phyloP scores from a whole-genome alignment of 2,797 vertebrate genomes.

The Graptemys geographica region DNA sequence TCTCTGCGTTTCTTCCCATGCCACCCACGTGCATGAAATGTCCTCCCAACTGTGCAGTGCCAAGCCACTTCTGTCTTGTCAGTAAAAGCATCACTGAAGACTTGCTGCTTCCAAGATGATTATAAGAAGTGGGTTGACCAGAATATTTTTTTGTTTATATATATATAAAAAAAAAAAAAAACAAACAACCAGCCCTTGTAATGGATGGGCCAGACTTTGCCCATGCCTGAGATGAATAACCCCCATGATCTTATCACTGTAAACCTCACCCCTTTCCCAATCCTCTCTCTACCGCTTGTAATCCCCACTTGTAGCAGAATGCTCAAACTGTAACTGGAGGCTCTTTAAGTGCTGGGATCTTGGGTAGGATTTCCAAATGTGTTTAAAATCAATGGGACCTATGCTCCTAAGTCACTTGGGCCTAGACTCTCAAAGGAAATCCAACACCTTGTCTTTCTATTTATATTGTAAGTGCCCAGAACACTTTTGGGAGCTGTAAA shows the following conservation, averaged over 20 bases:
- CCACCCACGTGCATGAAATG: not conserved
- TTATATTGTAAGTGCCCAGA: not conserved
- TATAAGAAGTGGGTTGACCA: not conserved
- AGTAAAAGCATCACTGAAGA: not conserved
- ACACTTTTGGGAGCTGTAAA: not conserved
- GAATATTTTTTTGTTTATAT: not conserved
- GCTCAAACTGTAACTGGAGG: not conserved
- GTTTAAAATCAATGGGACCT: not conserved
- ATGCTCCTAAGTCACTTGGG: not conserved
- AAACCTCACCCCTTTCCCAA: not conserved
- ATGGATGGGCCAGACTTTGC: not conserved
- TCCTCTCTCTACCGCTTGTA: not conserved
- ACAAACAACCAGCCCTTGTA: not conserved
- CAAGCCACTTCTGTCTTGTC: not conserved
- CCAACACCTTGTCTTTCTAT: not conserved
- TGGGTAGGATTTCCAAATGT: not conserved
- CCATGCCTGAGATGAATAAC: not conserved
- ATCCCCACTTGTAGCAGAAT: not conserved
- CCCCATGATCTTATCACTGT: not conserved
- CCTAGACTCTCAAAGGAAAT: not conserved
- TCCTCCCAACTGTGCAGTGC: not conserved
- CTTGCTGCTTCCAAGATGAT: not conserved
- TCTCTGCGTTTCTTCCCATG: not conserved
- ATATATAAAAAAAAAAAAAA: not conserved
- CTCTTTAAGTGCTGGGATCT: not conserved